A percentile compares a stretch with the other conserved stretches of the same genome.
phyloP scores from a whole-genome alignment of 2,113 vertebrate species.

The Gymnorhina tibicen region DNA sequence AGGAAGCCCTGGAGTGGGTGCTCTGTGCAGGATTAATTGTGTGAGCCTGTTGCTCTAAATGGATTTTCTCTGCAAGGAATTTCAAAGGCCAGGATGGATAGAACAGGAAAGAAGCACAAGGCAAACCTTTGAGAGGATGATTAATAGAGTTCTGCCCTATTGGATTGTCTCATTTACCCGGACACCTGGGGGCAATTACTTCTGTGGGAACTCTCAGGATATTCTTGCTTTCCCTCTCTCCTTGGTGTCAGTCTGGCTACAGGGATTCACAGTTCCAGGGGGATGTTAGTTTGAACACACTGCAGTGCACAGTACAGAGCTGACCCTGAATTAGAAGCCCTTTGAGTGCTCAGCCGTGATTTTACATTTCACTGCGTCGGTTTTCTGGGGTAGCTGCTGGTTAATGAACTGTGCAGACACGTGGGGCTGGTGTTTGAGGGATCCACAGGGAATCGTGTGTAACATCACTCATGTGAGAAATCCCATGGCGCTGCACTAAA shows the following conservation, averaged over 20 bases:
- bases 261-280: neutral
- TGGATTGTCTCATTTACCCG: neutral
- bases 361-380: neutral
- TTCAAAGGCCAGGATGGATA: neutral
- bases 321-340: neutral
- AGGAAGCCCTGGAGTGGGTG: neutral
- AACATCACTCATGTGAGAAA: neutral
- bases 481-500: neutral
- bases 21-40: neutral
- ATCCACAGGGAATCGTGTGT: neutral
- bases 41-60: neutral
- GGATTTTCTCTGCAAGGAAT: neutral
- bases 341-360: neutral
- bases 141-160: neutral
- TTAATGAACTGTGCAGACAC: neutral
- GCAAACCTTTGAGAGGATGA: neutral
- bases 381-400: neutral
- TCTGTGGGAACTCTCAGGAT: neutral
- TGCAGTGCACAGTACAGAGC: neutral
- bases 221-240: neutral
- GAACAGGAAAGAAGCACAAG: neutral
- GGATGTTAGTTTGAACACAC: neutral
- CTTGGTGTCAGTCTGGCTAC: neutral
- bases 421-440: neutral
- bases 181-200: neutral